Conservation (phyloP, 2,888 invertebrate species). For the Elysia crispata region DNA sequence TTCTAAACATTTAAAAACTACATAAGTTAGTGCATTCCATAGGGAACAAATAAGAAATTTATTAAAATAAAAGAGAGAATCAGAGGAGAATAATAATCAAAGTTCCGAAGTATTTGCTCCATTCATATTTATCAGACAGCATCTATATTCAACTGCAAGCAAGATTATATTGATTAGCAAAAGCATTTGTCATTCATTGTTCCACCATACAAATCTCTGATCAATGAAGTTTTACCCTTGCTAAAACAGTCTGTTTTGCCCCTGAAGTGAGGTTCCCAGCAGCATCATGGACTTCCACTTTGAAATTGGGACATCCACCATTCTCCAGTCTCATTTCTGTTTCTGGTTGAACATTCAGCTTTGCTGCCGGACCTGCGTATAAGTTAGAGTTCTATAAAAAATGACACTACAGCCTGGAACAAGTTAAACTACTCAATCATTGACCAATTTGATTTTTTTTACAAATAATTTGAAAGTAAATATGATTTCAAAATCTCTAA, state of each 20-base stretch:
- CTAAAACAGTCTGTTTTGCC: slow-evolving; percentile 65
- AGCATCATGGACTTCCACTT: slow-evolving; percentile 67
- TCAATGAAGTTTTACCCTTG: slow-evolving; percentile 61
- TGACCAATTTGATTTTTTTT: neutral
- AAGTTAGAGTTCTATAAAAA: neutral
- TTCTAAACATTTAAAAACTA: too few relatives aligned
- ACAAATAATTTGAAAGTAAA: too few relatives aligned
- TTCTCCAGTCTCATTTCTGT: slow-evolving; percentile 67
- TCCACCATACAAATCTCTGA: neutral
- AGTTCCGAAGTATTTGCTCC: too few relatives aligned
- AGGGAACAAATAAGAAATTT: too few relatives aligned
- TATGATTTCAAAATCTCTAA: too few relatives aligned
- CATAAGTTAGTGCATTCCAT: too few relatives aligned
- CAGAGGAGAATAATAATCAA: too few relatives aligned
- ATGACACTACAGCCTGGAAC: neutral
- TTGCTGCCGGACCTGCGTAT: slow-evolving; percentile 64
- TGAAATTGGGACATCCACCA: slow-evolving; percentile 63
- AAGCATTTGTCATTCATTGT: too few relatives aligned
- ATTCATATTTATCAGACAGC: too few relatives aligned
- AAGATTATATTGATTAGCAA: too few relatives aligned
- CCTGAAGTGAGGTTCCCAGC: slow-evolving; percentile 72
- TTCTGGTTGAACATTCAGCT: slow-evolving; percentile 66
- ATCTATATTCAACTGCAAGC: too few relatives aligned
- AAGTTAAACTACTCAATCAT: neutral
- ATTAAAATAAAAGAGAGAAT: too few relatives aligned